Evolutionary conservation across 1,140 invertebrate species (phyloP).

Genomic region (Tetramorium simillimum): DNA sequence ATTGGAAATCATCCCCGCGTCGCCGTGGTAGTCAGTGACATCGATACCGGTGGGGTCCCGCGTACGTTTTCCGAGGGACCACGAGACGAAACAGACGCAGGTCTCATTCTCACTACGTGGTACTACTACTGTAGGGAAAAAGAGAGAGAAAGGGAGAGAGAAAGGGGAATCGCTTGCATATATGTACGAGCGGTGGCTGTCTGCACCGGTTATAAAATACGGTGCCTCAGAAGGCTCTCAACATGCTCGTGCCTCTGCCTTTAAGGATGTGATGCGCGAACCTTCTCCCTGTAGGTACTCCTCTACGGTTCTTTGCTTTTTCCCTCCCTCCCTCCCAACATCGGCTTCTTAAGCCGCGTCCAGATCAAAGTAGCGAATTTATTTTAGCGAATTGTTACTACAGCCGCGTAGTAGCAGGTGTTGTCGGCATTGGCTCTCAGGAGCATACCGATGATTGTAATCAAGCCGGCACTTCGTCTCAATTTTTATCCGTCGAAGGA

Average conservation of each 20-base stretch:
- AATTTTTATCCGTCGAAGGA: conserved; percentile 37
- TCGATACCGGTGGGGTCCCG: conserved; percentile 33
- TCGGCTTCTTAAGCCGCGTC: conserved; percentile 10
- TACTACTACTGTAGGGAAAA: not conserved
- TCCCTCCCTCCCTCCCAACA: not conserved
- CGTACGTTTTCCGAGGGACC: conserved; percentile 29
- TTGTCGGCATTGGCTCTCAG: conserved; percentile 11
- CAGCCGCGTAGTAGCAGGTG: conserved; percentile 35
- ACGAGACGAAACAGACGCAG: conserved; percentile 41
- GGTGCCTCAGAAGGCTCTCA: conserved; percentile 71
- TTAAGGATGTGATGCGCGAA: conserved; percentile 48
- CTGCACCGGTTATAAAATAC: conserved; percentile 77
- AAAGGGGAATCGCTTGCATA: conserved; percentile 58
- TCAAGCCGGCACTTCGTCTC: conserved; percentile 35
- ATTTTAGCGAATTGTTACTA: conserved; percentile 55
- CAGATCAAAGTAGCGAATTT: conserved; percentile 52
- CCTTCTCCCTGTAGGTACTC: not conserved
- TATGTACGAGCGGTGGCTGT: conserved; percentile 71
- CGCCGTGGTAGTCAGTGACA: conserved; percentile 43
- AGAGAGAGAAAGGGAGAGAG: conserved; percentile 7
- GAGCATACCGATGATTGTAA: conserved; percentile 46
- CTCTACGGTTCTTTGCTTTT: not conserved
- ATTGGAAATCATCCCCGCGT: conserved; percentile 52
- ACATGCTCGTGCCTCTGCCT: conserved; percentile 70
- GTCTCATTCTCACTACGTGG: conserved; percentile 28